Percentiles rank a stretch among this genome's conserved stretches.
Evolutionary conservation across 2,113 vertebrate species (phyloP).

Genomic region (Aptenodytes forsteri): DNA sequence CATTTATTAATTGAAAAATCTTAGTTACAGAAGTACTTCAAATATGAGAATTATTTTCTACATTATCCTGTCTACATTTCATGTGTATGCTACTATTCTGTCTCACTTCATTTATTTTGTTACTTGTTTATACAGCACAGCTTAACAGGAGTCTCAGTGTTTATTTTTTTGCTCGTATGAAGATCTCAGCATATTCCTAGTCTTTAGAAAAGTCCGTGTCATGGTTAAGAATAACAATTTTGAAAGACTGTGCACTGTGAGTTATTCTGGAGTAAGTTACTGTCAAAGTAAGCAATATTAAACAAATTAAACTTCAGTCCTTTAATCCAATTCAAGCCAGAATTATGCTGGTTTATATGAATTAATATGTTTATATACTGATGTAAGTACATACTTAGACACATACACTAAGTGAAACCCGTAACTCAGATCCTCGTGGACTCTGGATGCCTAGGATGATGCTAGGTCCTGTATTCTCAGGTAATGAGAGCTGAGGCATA

Average conservation of each 20-base stretch:
- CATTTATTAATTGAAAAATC: neutral
- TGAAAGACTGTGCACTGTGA: neutral
- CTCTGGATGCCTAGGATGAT: neutral
- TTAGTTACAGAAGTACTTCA: neutral
- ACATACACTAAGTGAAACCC: neutral
- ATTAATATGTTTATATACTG: neutral
- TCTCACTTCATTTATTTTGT: conserved; percentile 26
- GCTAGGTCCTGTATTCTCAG: neutral
- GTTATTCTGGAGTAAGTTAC: neutral
- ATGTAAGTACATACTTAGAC: neutral
- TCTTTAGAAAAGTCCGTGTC: neutral
- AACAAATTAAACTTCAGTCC: neutral
- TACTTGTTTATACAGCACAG: neutral
- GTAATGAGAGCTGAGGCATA: neutral
- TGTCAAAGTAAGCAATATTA: conserved; percentile 8
- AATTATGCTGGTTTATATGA: neutral
- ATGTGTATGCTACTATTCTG: neutral
- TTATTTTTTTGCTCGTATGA: neutral
- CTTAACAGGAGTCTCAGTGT: neutral
- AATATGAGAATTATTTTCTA: neutral
- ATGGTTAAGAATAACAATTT: neutral
- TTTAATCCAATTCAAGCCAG: conserved; percentile 7
- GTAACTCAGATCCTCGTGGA: neutral
- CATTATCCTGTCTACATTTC: neutral
- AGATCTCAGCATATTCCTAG: neutral